Percentiles rank a stretch among this genome's conserved stretches.
These are phyloP conservation scores for Acipenser transmontanus DNA, from an alignment of 2,797 vertebrate species.

Conservation along the genomic window DNA sequence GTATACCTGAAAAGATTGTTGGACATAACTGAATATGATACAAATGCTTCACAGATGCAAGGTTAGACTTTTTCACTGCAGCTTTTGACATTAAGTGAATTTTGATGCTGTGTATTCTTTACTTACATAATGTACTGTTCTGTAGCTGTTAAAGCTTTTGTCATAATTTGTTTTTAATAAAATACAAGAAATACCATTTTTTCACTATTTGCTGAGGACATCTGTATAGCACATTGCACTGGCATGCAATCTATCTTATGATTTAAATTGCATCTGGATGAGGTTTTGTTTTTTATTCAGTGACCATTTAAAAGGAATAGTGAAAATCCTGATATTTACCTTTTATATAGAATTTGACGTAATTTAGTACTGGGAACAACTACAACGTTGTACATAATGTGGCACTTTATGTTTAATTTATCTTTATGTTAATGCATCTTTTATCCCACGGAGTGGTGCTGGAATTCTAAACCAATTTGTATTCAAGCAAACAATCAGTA, in stretches of 20 bases:
- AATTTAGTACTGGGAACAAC: conserved; percentile 17
- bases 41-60: too few species aligned
- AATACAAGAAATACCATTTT: neutral
- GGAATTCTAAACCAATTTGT: conserved; percentile 5
- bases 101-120: too few species aligned
- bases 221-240: conserved; percentile 53
- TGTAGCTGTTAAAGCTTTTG: too few species aligned
- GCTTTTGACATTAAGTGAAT: too few species aligned
- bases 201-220: conserved; percentile 38
- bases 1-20: too few species aligned
- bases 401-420: neutral
- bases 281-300: conserved; percentile 24
- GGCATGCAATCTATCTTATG: conserved; percentile 31
- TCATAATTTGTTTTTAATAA: too few species aligned
- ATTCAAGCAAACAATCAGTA: conserved; percentile 13
- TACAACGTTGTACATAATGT: neutral
- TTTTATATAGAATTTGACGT: conserved; percentile 15
- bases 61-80: too few species aligned
- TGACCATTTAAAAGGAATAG: conserved; percentile 21
- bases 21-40: too few species aligned
- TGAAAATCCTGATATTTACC: conserved; percentile 27
- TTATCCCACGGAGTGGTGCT: neutral
- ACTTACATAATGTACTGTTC: too few species aligned
- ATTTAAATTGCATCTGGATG: conserved; percentile 27
- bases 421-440: neutral